Evolutionary conservation across 1,140 invertebrate genomes (phyloP), one percentile per base, ranked within the genome.

Genomic region (Carposina sasakii): DNA sequence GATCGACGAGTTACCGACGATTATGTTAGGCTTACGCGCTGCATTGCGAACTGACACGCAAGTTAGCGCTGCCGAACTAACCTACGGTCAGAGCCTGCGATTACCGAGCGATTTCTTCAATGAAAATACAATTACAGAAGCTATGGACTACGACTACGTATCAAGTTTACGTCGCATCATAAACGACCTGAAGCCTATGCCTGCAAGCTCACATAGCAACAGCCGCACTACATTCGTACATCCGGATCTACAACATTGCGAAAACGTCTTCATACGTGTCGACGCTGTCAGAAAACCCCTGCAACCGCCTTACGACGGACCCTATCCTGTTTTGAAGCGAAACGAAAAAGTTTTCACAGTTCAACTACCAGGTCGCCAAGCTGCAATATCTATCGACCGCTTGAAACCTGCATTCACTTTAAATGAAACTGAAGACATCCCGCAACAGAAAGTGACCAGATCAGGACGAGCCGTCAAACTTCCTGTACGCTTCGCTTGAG

Each of bases 11-110:
- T 55, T 84, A 33, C 74, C 76, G 3, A 57, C 62, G 15, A 66
- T 81, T 8, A 28, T 84, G 2, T 47, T 81, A 8, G 74, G 71
- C 4, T 19, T 77, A 19, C 42, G 46, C 20, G 40, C 48, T 15
- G 50, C 54, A 0, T 43, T 59, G 6, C 45, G 60, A 0, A 30
- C 31, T 5, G 60, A 63, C 13, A 54, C 56, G 1, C 58, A 62
- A 16, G 31, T 67, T 1, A 67, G 57, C 33, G 31, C 72, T 3
- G 62, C 74, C 0, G 57, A 55, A 57, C 17, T 66, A 9, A 44
- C 48, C 4, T 61, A 59, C 13, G 63, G 63, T 9, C 22, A 42
- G 15, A 52, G 34, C 5, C 28, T 65, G 40, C 47, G 59, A 4
- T 13, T 67, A 13, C 56, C 61, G 0, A 41, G 51, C 4, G 65